Evolutionary conservation across 1,140 invertebrate genomes (phyloP), one percentile per base, ranked within the genome.

Genomic region (Drosophila pectinifera): DNA sequence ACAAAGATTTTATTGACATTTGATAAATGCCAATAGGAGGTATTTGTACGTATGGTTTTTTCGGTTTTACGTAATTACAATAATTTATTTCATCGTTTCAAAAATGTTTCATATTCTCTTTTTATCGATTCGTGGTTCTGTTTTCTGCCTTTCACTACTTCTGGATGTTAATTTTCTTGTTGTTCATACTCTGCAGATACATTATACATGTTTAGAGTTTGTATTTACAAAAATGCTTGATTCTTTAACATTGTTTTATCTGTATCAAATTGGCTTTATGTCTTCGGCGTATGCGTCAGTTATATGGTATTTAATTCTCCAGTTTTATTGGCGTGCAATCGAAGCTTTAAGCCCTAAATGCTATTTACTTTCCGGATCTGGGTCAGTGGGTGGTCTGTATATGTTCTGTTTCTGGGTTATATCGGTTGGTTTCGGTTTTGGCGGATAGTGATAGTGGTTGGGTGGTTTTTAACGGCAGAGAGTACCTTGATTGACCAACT

Each of bases 21-120:
- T 69, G 45, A 51, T 73, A 65, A 63, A 74, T 69, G 79, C 72
- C 83, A 88, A 86, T 82, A 54, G 34, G 34, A 56, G 51, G 36
- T 65, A 46, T 69, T 43, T 58, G 34, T 64, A 61, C 45, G 46
- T 43, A 54, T 51, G 39, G 48, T 38, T 76, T 36, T 73, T 68
- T 43, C 28, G 16, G 39, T 70, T 76, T 73, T 57, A 80, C 53
- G 83, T 89, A 88, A 89, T 89, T 89, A 89, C 79, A 88, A 83
- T 73, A 58, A 67, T 89, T 88, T 89, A 83, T 83, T 88, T 80
- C 77, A 61, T 64, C 73, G 38, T 77, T 36, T 77, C 56, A 77
- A 77, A 77, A 77, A 51, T 77, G 48, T 51, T 67, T 56, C 41
- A 67, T 77, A 51, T 39, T 51, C 36, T 62, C 20, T 26, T 68